phyloP scores from a whole-genome alignment of 1,140 invertebrate genomes.

The Philopotamus ludificatus region DNA sequence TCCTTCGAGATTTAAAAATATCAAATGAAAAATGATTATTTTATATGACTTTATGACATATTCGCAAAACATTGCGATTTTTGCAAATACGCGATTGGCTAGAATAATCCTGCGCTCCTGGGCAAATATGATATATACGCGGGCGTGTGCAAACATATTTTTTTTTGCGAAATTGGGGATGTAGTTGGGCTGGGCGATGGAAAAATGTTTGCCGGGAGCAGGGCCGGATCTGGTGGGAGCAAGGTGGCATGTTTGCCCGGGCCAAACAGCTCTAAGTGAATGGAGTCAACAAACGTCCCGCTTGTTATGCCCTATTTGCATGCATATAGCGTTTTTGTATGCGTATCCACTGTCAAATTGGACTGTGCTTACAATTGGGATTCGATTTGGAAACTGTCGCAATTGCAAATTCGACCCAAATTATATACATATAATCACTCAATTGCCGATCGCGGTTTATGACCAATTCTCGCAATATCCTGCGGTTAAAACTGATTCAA shows the following conservation, averaged over 20 bases:
- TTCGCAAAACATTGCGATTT: too few species aligned
- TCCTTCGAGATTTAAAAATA: too few species aligned
- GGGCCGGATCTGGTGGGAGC: background rate
- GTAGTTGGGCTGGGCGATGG: background rate
- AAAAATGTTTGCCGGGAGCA: background rate
- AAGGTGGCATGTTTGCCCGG: constrained; percentile 8
- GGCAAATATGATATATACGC: background rate
- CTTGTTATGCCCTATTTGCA: background rate
- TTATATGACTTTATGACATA: too few species aligned
- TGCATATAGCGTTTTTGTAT: background rate
- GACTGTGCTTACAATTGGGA: too few species aligned
- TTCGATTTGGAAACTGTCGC: too few species aligned
- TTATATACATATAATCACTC: too few species aligned
- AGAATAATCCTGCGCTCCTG: background rate
- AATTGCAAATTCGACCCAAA: too few species aligned
- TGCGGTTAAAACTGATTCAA: too few species aligned
- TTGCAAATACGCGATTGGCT: background rate
- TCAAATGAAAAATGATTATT: too few species aligned
- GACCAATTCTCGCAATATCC: too few species aligned
- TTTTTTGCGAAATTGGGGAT: background rate
- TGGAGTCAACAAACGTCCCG: constrained; percentile 3
- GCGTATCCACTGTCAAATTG: too few species aligned
- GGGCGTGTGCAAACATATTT: constrained; percentile 9
- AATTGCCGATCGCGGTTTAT: too few species aligned
- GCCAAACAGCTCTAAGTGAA: constrained; percentile 12